Evolutionary conservation across 2,888 invertebrate species (phyloP).

Genomic region (Pyrrhosoma nymphula): DNA sequence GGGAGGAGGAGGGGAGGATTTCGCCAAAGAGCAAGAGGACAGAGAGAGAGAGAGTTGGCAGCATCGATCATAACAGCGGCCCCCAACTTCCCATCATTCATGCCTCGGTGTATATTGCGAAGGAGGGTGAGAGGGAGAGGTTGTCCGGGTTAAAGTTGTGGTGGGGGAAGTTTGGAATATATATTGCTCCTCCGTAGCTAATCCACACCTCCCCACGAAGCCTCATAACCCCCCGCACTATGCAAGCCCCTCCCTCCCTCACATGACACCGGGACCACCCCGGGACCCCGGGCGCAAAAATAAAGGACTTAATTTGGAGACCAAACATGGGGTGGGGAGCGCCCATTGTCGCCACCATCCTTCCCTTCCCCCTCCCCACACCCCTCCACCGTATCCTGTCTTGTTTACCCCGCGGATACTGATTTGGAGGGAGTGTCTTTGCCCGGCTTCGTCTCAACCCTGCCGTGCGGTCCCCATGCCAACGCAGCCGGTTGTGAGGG

Average conservation of each 20-base stretch:
- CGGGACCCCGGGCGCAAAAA: background rate
- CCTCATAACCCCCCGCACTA: background rate
- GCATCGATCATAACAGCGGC: background rate
- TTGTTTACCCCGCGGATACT: constrained; percentile 5
- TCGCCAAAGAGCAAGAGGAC: background rate
- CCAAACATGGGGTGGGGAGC: background rate
- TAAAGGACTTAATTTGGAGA: constrained; percentile 32
- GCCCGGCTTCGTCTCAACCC: background rate
- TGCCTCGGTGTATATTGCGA: background rate
- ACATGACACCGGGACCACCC: background rate
- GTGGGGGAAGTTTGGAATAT: background rate
- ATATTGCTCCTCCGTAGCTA: background rate
- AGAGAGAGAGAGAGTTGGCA: background rate
- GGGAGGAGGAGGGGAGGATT: background rate
- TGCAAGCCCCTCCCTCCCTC: background rate
- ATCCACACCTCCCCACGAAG: background rate
- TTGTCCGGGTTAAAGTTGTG: background rate
- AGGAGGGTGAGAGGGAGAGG: background rate
- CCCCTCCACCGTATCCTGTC: background rate
- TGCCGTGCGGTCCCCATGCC: background rate
- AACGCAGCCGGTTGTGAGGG: background rate
- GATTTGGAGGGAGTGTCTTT: background rate
- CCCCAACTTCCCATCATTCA: background rate
- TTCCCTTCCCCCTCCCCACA: too few relatives aligned
- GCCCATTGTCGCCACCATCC: background rate